These are phyloP conservation scores for Drosophila infuscata DNA, from an alignment of 2,888 invertebrate genomes.

Conservation along the genomic window DNA sequence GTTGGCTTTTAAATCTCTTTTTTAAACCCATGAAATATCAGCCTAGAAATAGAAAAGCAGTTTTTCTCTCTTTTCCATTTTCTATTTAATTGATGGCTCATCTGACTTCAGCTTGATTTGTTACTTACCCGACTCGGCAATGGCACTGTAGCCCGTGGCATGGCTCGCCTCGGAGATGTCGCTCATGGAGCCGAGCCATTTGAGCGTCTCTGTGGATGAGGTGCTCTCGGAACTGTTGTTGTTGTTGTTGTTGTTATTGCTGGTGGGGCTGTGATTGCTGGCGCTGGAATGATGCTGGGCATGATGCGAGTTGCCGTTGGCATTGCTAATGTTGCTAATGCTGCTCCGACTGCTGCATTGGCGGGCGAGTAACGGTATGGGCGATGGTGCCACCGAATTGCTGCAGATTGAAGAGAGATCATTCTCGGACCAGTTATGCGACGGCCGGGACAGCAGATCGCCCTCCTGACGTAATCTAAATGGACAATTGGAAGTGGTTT, in stretches of 20 bases:
- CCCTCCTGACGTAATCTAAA: slow-evolving; percentile 85
- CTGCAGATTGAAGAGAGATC: slow-evolving; percentile 84
- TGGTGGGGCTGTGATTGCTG: slow-evolving; percentile 51
- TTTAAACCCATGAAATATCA: not conserved
- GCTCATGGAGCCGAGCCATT: slow-evolving; percentile 92
- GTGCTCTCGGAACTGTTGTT: slow-evolving; percentile 85
- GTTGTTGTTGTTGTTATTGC: slow-evolving; percentile 60
- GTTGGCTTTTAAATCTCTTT: not conserved
- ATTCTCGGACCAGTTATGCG: slow-evolving; percentile 85
- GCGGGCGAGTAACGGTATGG: slow-evolving; percentile 69
- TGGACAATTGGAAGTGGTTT: not conserved
- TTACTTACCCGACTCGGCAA: slow-evolving; percentile 85
- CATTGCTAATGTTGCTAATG: slow-evolving; percentile 51
- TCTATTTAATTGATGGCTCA: not conserved
- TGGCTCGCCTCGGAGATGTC: slow-evolving; percentile 89
- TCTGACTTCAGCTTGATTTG: not conserved
- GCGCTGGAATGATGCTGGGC: slow-evolving; percentile 49
- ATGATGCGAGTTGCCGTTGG: slow-evolving; percentile 27
- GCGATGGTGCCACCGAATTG: slow-evolving; percentile 81
- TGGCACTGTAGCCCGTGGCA: slow-evolving; percentile 86
- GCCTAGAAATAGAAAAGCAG: not conserved
- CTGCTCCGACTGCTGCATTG: slow-evolving; percentile 54
- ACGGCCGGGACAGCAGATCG: slow-evolving; percentile 84
- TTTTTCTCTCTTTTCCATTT: not conserved
- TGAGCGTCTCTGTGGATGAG: slow-evolving; percentile 90